Base-by-base conservation (phyloP, 2,888 invertebrate genomes). In the Andricus quercusramuli region DNA sequence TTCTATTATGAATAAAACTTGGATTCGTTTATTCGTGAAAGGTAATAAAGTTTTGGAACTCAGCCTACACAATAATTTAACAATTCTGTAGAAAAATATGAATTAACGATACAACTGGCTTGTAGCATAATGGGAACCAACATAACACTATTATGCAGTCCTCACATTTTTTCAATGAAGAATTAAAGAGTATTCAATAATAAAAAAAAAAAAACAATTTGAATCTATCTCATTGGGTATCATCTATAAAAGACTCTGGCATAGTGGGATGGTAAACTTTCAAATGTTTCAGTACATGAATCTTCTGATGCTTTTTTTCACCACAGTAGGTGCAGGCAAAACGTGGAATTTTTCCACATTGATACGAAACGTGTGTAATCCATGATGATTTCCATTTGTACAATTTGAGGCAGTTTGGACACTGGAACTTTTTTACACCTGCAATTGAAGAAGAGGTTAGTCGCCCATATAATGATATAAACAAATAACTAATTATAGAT, bases 371-470 rank as follows among this genome's bases (percentile, higher is more conserved):
- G 32, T 70, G 70, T 51, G 70, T 70, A 13, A 70, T 70, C 51
- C 51, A 56, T 29, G 74, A 74, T 9, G 74, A 51, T 78, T 88
- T 88, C 78, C 86, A 84, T 66, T 87, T 88, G 86, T 91, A 92
- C 6, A 79, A 82, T 83, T 89, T 86, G 15, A 86, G 87, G 83
- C 93, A 93, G 68, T 85, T 87, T 17, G 86, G 85, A 79, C 91
- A 91, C 67, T 82, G 82, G 78, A 85, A 82, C 51, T n/a, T n/a
- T 32, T 74, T 74, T 13, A 8, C 29, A n/a, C 74, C 56, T 66
- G 66, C n/a, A 66, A 66, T 66, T 41, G 37, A 66, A 66, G 4
- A 66, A 37, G n/a, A n/a, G 32, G 11, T 41, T 66, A 66, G 37
- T 41, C 15, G 15, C 3, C 8, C 66, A 32, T 56, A 70, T n/a